Base-by-base conservation (phyloP, 2,888 invertebrate genomes). In the Nezara viridula region DNA sequence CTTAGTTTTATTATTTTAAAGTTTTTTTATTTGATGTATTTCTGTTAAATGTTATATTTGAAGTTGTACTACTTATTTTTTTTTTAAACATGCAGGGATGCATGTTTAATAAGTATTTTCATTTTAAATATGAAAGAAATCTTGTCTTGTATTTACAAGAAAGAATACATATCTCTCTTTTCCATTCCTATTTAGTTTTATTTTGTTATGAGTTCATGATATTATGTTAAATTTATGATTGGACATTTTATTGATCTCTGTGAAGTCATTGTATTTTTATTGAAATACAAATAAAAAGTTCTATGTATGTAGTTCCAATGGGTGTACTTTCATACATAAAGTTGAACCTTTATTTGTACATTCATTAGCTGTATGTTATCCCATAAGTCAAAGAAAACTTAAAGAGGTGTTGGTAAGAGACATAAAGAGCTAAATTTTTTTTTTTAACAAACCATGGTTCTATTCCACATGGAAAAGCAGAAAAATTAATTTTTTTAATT, bases 1-100 rank as follows among this genome's bases (percentile, higher is more conserved):
- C 77, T 40, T 81, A 44, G 44, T 81, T 81, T 81, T 81, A 81
- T 47, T 47, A 44, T 32, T 44, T 81, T 4, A n/a, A 81, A 81
- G 81, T 44, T 47, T 21, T 81, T 81, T 81, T 77, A 77, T 77
- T 77, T 73, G 37, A 44, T 77, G 0, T 40, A 37, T 77, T 77
- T 60, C 12, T 60, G 60, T 73, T 73, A 37, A 37, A 73, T 32
- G 37, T 19, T 37, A 21, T 19, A 37, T 73, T 73, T 37, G 37
- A 73, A 32, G 32, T 73, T 32, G 0, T 32, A 37, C 19, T 73
- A 7, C 32, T 73, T 73, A 37, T 73, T 73, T 73, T 73, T 37
- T 73, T 73, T 73, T 37, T 73, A 60, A 60, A 32, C 32, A 66
- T 73, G 19, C 37, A 37, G 37, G 37, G 32, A 37, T 73, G 37